Evolutionary conservation across 2,888 invertebrate species (phyloP).

Genomic region (Caenorhabditis sp.): DNA sequence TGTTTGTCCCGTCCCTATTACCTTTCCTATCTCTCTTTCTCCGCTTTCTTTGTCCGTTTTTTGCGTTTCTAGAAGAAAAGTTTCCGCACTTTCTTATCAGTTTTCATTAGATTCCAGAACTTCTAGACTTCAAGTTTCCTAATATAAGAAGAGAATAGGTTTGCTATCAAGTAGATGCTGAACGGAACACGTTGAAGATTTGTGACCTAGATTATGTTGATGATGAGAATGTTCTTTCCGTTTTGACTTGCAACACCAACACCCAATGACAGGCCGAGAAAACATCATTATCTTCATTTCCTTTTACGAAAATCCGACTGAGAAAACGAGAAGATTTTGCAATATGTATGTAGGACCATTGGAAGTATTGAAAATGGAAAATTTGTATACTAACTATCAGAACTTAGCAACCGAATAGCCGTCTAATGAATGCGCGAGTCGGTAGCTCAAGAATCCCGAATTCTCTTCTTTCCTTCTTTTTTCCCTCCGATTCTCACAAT

Average conservation of each 20-base stretch:
- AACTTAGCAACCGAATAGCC: neutral
- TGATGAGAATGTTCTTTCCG: slow-evolving; percentile 27
- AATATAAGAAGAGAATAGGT: too few species aligned
- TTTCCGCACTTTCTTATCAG: neutral
- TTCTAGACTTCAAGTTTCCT: too few species aligned
- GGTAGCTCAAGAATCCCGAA: neutral
- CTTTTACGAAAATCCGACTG: too few species aligned
- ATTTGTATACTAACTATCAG: neutral
- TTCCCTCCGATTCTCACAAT: too few species aligned
- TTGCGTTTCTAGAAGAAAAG: neutral
- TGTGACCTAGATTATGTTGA: slow-evolving; percentile 46
- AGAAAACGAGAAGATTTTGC: too few species aligned
- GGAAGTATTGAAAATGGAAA: too few species aligned
- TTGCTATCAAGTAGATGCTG: too few species aligned
- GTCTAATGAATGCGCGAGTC: neutral
- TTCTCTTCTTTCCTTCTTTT: too few species aligned
- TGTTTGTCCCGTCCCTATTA: slow-evolving; percentile 33
- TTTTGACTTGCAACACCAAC: slow-evolving; percentile 6
- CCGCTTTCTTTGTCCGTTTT: neutral
- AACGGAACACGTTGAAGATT: slow-evolving; percentile 26
- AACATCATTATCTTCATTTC: neutral
- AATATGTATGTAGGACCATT: too few species aligned
- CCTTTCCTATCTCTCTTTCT: neutral
- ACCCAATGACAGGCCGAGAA: neutral
- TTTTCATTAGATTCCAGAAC: neutral